A percentile compares a stretch with the other conserved stretches of the same genome.
These are phyloP conservation scores for Gobius niger DNA, from an alignment of 2,113 vertebrate genomes.

Conservation along the genomic window DNA sequence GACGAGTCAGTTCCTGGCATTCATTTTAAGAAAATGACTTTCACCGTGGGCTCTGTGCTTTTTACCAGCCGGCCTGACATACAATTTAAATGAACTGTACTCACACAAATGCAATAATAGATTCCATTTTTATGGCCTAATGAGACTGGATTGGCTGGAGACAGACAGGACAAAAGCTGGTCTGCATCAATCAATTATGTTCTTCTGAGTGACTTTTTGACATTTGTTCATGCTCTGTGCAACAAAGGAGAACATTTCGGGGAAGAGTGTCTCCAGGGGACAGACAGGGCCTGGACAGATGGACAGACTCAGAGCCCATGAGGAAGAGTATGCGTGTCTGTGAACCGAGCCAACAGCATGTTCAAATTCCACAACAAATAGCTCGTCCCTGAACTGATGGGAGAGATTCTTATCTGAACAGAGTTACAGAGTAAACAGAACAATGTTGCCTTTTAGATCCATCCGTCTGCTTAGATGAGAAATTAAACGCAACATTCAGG, in stretches of 20 bases:
- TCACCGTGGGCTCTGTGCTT: too few relatives aligned
- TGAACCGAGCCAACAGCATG: not conserved
- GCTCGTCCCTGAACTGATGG: not conserved
- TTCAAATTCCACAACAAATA: conserved; percentile 1
- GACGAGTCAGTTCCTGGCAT: not conserved
- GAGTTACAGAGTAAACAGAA: not conserved
- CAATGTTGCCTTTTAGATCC: too few relatives aligned
- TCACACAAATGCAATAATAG: not conserved
- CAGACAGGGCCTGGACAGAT: not conserved
- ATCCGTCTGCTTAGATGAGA: too few relatives aligned
- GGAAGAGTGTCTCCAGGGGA: not conserved
- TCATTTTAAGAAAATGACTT: not conserved
- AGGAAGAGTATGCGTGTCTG: not conserved
- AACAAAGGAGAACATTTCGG: not conserved
- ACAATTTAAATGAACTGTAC: not conserved
- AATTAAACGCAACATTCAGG: too few relatives aligned
- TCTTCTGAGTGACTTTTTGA: not conserved
- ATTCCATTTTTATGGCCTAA: not conserved
- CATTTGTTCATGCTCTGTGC: not conserved
- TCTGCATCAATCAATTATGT: not conserved
- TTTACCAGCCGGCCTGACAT: not conserved
- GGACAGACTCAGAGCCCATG: not conserved
- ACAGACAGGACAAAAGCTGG: not conserved
- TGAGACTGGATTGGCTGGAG: not conserved
- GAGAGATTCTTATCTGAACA: not conserved